Evolutionary conservation across 2,113 vertebrate species (phyloP), one percentile per base, ranked within the genome.

Genomic region (Otis tarda): DNA sequence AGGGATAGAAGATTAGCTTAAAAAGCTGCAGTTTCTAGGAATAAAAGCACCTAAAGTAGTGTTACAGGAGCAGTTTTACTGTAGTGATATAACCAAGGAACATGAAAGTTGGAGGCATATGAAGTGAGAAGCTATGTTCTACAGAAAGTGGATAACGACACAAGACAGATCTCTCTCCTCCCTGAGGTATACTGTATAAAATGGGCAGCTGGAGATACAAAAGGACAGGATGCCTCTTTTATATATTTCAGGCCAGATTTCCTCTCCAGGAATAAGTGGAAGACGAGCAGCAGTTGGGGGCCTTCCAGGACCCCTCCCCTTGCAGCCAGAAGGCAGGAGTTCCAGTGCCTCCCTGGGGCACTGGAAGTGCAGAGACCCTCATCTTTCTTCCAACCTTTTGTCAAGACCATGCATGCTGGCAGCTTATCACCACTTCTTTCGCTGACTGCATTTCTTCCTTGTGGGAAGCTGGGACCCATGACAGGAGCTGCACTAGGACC

Each of bases 231-330:
- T 35, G 22, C 9, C 53, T 6, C 14, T 76, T 47, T 37, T 30
- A 52, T 18, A 74, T 7, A 35, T 6, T 21, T 49, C 30, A 68
- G 1, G 1, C 37, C 53, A 76, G 39, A 24, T 35, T 67, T 87
- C 56, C 28, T 71, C 18, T 39, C 22, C 24, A 50, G 50, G 14
- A 61, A 8, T 14, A 47, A 52, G 25, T 12, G 50, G 50, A 57
- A 53, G 12, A 35, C 0, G 1, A 52, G 11, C 25, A 64, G 35
- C 47, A 67, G 31, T 9, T 3, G 1, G 13, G 8, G 27, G 31
- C 35, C 28, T 75, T 78, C n/a, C 41, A 78, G 52, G 60, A 89
- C 7, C 1, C 0, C 28, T 63, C 14, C 37, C 5, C 25, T 45
- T 31, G 17, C 17, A 47, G 52, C 25, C 27, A 89, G 60, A 75